Percentiles rank a stretch among this genome's conserved stretches.
phyloP scores from a whole-genome alignment of 2,113 vertebrate genomes.

The Tragulus kanchil region DNA sequence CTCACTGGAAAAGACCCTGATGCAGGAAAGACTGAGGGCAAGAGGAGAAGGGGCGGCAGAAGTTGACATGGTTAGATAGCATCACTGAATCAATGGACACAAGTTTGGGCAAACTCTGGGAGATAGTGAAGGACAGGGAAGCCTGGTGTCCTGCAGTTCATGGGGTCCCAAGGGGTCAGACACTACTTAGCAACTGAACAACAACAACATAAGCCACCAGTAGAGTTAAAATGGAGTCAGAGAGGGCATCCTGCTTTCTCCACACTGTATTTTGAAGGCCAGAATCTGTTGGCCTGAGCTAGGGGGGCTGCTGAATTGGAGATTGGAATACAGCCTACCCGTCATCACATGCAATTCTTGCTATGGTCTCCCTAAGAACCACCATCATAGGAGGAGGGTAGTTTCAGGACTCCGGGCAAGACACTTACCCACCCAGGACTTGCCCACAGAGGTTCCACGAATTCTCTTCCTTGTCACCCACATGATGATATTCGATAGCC shows the following conservation, averaged over 20 bases:
- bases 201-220: background rate
- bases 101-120: too few relatives aligned
- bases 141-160: too few relatives aligned
- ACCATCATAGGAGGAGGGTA: background rate
- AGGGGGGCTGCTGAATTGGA: background rate
- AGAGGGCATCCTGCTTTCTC: background rate
- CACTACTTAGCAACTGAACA: too few relatives aligned
- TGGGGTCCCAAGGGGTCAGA: too few relatives aligned
- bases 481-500: background rate
- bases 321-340: background rate
- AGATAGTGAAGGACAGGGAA: too few relatives aligned
- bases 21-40: too few relatives aligned
- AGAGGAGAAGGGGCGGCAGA: too few relatives aligned
- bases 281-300: background rate
- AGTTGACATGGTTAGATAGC: too few relatives aligned
- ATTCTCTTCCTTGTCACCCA: background rate
- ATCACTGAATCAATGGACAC: too few relatives aligned
- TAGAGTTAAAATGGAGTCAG: background rate
- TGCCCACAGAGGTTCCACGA: background rate
- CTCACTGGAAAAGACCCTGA: too few relatives aligned
- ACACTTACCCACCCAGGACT: background rate
- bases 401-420: background rate
- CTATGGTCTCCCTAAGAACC: background rate
- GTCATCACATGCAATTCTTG: background rate
- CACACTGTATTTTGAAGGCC: background rate